These are phyloP conservation scores for Globodera ellingtonae DNA, from an alignment of 1,140 invertebrate species.

Conservation along the genomic window DNA sequence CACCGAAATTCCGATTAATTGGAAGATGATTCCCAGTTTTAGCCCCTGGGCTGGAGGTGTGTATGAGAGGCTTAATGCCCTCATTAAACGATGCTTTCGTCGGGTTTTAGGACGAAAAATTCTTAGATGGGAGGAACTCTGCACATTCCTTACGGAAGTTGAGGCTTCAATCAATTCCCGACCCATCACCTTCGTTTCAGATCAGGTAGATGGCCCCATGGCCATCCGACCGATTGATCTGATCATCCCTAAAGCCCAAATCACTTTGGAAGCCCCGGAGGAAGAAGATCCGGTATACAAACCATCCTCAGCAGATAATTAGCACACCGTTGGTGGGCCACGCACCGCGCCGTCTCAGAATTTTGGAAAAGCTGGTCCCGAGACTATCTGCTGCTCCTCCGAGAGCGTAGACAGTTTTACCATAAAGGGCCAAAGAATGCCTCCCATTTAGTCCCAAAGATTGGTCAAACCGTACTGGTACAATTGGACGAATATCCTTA, in stretches of 20 bases:
- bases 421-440: too few species aligned
- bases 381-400: too few species aligned
- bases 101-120: not conserved
- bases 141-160: not conserved
- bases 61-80: not conserved
- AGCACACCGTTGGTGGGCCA: not conserved
- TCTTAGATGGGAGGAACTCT: not conserved
- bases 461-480: not conserved
- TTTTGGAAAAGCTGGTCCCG: too few species aligned
- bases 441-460: not conserved
- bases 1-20: not conserved
- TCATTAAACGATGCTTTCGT: not conserved
- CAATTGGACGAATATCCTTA: not conserved
- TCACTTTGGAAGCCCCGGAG: not conserved
- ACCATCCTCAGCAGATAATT: not conserved
- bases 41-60: constrained; percentile 6
- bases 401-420: too few species aligned
- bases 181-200: constrained; percentile 6
- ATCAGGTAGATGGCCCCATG: not conserved
- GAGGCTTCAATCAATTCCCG: constrained; percentile 12
- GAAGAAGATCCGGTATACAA: not conserved
- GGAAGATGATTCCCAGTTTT: not conserved
- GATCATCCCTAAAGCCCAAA: not conserved
- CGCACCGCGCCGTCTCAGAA: too few species aligned
- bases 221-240: constrained; percentile 2